These are phyloP conservation scores for Epizoanthus ramosus DNA, from an alignment of 92 coral and sea anemone genomes.

Conservation along the genomic window DNA sequence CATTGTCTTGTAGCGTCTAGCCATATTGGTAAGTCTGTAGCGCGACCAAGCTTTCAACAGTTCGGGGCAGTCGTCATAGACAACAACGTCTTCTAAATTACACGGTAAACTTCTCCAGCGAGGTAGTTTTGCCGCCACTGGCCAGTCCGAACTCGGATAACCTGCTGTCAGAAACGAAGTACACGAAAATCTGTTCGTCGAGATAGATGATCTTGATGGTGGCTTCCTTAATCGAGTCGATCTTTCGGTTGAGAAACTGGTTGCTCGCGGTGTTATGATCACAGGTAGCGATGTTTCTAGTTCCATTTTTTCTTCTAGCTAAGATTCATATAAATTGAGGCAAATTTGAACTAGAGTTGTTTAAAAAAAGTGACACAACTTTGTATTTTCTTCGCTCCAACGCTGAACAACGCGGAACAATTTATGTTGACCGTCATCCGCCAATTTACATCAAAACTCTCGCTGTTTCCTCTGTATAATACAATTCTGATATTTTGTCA, in stretches of 20 bases:
- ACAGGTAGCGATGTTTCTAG: constrained; percentile 60
- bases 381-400: neutral
- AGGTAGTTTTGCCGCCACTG: constrained; percentile 63
- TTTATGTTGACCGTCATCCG: constrained; percentile 9
- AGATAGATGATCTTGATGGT: constrained; percentile 72
- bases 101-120: constrained; percentile 91
- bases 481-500: constrained; percentile 26
- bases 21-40: constrained; percentile 87
- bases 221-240: constrained; percentile 74
- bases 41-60: constrained; percentile 86
- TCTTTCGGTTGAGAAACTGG: constrained; percentile 59
- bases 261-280: constrained; percentile 67
- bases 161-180: constrained; percentile 79
- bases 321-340: neutral
- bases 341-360: neutral
- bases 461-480: constrained; percentile 18
- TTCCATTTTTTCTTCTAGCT: constrained; percentile 19
- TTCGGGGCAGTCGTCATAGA: constrained; percentile 87
- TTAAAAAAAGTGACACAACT: constrained; percentile 1
- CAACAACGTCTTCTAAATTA: constrained; percentile 78
- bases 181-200: constrained; percentile 85
- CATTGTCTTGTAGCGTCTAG: constrained; percentile 89
- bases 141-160: constrained; percentile 59
- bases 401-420: constrained; percentile 33
- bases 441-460: constrained; percentile 17